Conservation (phyloP, 2,113 vertebrate species). For the Lontra canadensis region DNA sequence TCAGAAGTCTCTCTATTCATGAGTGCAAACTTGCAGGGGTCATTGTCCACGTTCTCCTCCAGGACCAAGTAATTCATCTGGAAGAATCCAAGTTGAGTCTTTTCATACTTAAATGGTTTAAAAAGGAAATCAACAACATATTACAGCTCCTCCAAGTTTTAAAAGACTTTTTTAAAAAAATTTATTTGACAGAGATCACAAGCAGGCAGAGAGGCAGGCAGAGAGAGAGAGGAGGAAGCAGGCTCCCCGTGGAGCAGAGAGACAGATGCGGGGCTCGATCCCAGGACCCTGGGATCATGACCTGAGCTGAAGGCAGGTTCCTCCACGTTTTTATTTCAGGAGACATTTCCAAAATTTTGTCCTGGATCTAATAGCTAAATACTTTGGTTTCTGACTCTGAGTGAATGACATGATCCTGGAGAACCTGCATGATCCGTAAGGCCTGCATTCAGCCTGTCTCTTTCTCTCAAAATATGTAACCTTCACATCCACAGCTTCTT, state of each 20-base stretch:
- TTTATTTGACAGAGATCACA: too few relatives aligned
- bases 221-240: too few relatives aligned
- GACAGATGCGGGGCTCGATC: too few relatives aligned
- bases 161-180: too few relatives aligned
- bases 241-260: too few relatives aligned
- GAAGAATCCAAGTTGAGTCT: conserved; percentile 41
- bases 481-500: neutral
- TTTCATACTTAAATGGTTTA: neutral
- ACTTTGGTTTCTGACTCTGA: neutral
- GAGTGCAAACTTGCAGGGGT: conserved; percentile 96
- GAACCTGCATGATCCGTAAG: neutral
- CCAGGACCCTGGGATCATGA: too few relatives aligned
- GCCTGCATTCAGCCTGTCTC: neutral
- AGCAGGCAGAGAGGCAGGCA: too few relatives aligned
- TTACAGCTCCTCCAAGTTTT: neutral
- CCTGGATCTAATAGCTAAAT: neutral
- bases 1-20: conserved; percentile 93
- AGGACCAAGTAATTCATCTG: conserved; percentile 95
- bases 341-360: neutral
- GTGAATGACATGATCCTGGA: neutral
- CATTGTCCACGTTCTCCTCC: conserved; percentile 93
- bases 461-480: neutral
- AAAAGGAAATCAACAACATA: neutral
- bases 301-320: neutral
- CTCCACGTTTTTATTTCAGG: conserved; percentile 2